Conservation (phyloP, 1,140 invertebrate species). For the Papilio polytes region DNA sequence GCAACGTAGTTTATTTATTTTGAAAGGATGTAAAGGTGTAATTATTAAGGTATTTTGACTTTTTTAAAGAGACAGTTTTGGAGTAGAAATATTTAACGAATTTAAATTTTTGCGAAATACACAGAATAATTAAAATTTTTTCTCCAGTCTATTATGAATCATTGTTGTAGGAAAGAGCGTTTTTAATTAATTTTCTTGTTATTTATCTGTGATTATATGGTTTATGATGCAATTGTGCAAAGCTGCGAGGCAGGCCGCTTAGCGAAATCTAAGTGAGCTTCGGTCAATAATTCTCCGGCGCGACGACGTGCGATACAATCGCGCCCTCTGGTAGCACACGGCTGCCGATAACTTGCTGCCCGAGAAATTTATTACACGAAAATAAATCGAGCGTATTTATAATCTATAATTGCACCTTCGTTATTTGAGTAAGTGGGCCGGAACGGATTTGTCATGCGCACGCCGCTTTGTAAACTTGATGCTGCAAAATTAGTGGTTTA, state of each 20-base stretch:
- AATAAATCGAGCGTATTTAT: constrained; percentile 39
- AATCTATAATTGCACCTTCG: constrained; percentile 40
- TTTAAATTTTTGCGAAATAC: too few relatives aligned
- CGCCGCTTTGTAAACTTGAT: constrained; percentile 22
- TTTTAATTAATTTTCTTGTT: not conserved
- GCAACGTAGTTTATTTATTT: not conserved
- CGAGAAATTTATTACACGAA: constrained; percentile 38
- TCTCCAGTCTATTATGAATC: too few relatives aligned
- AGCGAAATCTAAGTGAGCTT: constrained; percentile 41
- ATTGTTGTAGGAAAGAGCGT: not conserved
- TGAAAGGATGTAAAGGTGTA: not conserved
- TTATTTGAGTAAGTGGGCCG: constrained; percentile 29
- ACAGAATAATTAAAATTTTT: too few relatives aligned
- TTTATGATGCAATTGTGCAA: constrained; percentile 15
- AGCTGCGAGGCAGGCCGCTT: not conserved
- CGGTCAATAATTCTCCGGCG: constrained; percentile 57
- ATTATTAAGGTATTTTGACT: not conserved
- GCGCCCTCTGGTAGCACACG: constrained; percentile 45
- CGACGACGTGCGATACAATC: constrained; percentile 60
- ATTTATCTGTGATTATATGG: not conserved
- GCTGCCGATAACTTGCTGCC: constrained; percentile 23
- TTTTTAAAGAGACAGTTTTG: not conserved
- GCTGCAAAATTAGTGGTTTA: not conserved
- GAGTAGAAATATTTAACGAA: too few relatives aligned
- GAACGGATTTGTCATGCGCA: constrained; percentile 37